Conservation (phyloP, 92 coral and sea anemone species). For the Zoanthus sociatus region DNA sequence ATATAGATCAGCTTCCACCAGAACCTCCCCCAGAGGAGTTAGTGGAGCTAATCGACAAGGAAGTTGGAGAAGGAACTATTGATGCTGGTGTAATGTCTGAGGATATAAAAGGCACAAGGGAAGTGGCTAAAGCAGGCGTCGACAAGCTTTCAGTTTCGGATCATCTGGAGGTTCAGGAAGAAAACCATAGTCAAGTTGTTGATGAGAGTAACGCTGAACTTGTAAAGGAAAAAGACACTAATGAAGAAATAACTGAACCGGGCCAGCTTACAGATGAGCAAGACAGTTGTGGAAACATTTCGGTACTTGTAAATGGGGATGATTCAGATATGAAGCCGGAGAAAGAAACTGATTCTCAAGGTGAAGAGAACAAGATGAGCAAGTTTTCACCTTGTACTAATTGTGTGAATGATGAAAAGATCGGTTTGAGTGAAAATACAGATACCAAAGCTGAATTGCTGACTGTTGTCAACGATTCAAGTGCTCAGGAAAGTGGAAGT, state of each 20-base stretch:
- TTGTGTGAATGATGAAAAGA: conserved; percentile 13
- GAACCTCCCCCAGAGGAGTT: conserved; percentile 10
- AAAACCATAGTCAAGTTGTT: not conserved
- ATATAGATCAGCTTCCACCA: conserved; percentile 53
- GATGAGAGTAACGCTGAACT: not conserved
- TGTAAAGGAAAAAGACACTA: not conserved
- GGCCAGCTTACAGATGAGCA: not conserved
- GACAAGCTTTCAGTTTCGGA: not conserved
- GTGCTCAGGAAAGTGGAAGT: not conserved
- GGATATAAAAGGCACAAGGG: not conserved
- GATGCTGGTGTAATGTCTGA: not conserved
- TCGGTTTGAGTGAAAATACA: not conserved
- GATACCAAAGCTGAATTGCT: not conserved
- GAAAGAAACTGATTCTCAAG: not conserved
- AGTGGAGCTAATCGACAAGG: not conserved
- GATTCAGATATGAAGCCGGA: not conserved
- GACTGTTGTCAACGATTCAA: not conserved
- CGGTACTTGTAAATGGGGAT: not conserved
- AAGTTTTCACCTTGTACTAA: conserved; percentile 3
- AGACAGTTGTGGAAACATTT: not conserved
- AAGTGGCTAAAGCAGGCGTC: not conserved
- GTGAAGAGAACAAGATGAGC: not conserved
- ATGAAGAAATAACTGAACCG: not conserved
- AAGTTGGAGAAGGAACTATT: not conserved
- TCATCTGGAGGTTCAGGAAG: not conserved